phyloP scores from a whole-genome alignment of 2,797 vertebrate species.

The Rhinophrynus dorsalis region DNA sequence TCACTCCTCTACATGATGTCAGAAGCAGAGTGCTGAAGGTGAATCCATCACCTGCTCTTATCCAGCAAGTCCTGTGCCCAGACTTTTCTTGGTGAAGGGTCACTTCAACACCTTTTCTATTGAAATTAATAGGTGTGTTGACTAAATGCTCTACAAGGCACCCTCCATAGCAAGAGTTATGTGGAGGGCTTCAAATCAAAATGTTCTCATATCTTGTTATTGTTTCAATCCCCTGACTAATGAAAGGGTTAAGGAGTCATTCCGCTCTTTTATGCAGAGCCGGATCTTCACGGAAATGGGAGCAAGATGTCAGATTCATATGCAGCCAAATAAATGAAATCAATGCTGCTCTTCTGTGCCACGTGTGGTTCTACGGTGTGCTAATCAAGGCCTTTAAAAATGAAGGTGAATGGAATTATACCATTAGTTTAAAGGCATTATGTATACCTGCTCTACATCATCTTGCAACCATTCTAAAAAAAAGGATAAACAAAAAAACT shows the following conservation, averaged over 20 bases:
- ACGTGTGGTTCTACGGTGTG: not conserved
- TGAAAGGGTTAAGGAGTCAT: constrained; percentile 9
- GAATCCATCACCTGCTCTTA: not conserved
- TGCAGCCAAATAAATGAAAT: constrained; percentile 1
- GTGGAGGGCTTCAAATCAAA: constrained; percentile 4
- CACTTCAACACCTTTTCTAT: not conserved
- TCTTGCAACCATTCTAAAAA: constrained; percentile 17
- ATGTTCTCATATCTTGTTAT: constrained; percentile 1
- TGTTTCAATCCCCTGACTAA: constrained; percentile 10
- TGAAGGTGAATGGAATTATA: not conserved
- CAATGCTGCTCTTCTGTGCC: constrained; percentile 8
- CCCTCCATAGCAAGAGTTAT: constrained; percentile 19
- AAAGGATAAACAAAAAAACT: constrained; percentile 15
- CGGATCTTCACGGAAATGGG: constrained; percentile 12
- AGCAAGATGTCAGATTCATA: constrained; percentile 7
- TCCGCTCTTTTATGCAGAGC: constrained; percentile 47
- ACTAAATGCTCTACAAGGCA: not conserved
- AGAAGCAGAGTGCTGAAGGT: constrained; percentile 89
- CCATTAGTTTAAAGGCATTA: not conserved
- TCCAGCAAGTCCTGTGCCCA: constrained; percentile 31
- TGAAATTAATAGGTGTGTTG: constrained; percentile 6
- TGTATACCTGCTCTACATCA: constrained; percentile 10
- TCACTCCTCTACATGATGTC: constrained; percentile 93
- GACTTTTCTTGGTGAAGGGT: constrained; percentile 15
- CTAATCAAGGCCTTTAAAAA: not conserved